These are phyloP conservation scores for Nothoprocta perdicaria DNA, from an alignment of 2,113 vertebrate species.

Conservation along the genomic window DNA sequence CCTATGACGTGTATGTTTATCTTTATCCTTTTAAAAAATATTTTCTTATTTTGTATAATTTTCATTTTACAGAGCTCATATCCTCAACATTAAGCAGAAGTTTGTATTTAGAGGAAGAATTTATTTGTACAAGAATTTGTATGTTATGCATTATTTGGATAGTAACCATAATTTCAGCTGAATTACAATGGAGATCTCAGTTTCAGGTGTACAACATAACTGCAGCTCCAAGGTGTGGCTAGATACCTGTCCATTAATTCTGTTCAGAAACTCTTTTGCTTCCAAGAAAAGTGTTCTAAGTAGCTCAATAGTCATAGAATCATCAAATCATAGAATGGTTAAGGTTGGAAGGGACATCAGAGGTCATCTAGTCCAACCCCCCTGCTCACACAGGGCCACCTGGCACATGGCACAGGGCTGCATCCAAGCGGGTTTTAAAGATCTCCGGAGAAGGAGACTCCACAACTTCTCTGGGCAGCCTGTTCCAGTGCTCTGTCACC, in stretches of 20 bases:
- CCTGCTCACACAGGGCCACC: no score
- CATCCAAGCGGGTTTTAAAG: no score
- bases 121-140: background rate
- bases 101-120: background rate
- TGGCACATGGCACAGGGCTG: no score
- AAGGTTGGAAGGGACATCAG: no score
- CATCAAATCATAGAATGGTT: no score
- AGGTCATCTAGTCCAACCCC: no score
- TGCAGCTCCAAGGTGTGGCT: rapidly evolving
- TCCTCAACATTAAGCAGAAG: background rate
- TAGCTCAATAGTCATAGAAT: background rate
- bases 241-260: background rate
- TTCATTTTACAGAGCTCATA: background rate
- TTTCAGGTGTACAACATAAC: background rate
- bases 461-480: no score
- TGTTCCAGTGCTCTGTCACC: no score
- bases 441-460: no score
- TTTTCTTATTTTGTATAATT: background rate
- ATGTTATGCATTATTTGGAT: background rate
- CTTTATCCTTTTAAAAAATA: background rate
- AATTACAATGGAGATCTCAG: background rate
- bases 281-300: background rate
- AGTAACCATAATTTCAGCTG: background rate
- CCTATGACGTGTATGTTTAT: rapidly evolving
- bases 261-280: background rate